phyloP scores from a whole-genome alignment of 1,140 invertebrate genomes.

The Stenopsyche tienmushanensis region DNA sequence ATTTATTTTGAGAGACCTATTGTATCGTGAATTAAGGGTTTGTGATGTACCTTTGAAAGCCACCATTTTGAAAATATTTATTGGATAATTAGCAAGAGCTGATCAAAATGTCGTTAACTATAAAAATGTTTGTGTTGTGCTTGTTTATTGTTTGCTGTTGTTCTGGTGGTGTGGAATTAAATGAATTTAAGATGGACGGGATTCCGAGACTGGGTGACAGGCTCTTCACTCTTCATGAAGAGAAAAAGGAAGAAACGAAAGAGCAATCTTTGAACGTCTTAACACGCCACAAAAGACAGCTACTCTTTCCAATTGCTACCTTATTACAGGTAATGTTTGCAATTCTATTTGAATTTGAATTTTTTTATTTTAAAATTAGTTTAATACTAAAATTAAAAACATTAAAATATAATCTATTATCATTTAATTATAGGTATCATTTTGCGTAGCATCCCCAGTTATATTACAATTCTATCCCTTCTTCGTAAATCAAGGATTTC shows the following conservation, averaged over 20 bases:
- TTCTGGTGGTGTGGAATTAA: not conserved
- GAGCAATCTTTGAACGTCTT: not conserved
- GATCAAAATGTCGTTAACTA: no score
- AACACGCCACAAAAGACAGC: conserved; percentile 44
- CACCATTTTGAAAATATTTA: no score
- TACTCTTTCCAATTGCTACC: conserved; percentile 50
- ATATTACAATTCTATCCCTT: conserved; percentile 44
- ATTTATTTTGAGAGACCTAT: no score
- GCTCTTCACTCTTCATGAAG: not conserved
- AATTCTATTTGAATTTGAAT: conserved; percentile 4
- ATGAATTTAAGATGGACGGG: not conserved
- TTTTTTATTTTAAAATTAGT: not conserved
- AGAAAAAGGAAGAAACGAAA: not conserved
- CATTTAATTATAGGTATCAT: conserved; percentile 37
- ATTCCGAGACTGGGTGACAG: not conserved
- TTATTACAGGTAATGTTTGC: conserved; percentile 47
- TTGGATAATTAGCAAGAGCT: no score
- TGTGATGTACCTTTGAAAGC: no score
- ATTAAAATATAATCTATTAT: not conserved
- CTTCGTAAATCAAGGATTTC: conserved; percentile 49
- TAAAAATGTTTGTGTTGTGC: no score
- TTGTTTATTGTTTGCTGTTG: no score
- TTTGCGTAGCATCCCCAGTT: conserved; percentile 48
- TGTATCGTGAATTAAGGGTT: no score
- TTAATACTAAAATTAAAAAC: not conserved